Evolutionary conservation across 2,797 vertebrate species (phyloP).

Genomic region (Oophaga sylvatica): DNA sequence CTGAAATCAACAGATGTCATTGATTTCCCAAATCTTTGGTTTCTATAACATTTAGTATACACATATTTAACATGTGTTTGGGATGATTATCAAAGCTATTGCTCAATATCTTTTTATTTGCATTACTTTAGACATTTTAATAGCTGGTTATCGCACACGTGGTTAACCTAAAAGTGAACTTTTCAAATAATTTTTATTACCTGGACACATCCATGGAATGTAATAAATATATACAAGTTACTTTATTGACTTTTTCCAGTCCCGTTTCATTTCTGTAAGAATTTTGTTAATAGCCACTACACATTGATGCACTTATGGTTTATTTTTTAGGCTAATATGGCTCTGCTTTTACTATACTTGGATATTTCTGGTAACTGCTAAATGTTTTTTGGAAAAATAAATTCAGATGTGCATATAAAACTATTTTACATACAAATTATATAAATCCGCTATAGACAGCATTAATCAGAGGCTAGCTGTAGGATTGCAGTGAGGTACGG

Average conservation of each 20-base stretch:
- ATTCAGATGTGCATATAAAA: not conserved
- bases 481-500: no score
- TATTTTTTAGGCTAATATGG: not conserved
- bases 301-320: not conserved
- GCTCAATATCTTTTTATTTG: not conserved
- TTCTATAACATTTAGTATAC: not conserved
- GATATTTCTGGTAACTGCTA: not conserved
- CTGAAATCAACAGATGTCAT: no score
- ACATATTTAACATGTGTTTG: not conserved
- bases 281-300: not conserved
- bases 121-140: slow-evolving; percentile 20
- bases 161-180: slow-evolving; percentile 34
- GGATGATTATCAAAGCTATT: slow-evolving; percentile 7
- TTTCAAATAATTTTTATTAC: slow-evolving; percentile 27
- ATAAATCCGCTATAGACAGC: no score
- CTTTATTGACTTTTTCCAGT: not conserved
- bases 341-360: not conserved
- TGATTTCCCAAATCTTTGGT: not conserved
- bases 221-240: not conserved
- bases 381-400: not conserved
- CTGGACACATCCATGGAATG: not conserved
- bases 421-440: not conserved
- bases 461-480: no score
- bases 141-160: not conserved
- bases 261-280: not conserved